Conservation (phyloP, 2,113 vertebrate species). For the Vulpes lagopus region DNA sequence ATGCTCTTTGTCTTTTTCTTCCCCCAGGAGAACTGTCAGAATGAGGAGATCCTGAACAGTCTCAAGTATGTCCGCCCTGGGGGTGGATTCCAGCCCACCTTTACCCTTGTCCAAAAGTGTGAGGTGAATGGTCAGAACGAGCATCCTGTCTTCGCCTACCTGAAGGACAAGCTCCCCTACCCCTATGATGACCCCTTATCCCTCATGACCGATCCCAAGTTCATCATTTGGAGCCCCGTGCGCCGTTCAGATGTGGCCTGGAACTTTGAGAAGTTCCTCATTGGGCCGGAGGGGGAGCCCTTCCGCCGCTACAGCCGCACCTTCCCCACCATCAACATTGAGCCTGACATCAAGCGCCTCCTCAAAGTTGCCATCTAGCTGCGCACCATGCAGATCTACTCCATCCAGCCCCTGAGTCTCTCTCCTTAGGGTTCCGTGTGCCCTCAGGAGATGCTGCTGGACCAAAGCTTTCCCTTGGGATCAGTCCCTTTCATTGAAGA, state of each 20-base stretch:
- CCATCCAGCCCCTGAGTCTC: neutral
- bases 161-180: slow-evolving; percentile 96
- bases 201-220: slow-evolving; percentile 93
- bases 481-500: neutral
- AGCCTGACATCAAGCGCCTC: slow-evolving; percentile 96
- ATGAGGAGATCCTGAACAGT: slow-evolving; percentile 94
- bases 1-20: neutral
- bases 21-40: slow-evolving; percentile 94
- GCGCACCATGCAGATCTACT: neutral
- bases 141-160: slow-evolving; percentile 96
- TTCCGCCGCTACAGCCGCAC: slow-evolving; percentile 97
- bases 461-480: neutral
- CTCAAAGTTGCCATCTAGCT: slow-evolving; percentile 94
- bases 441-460: neutral
- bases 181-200: slow-evolving; percentile 91
- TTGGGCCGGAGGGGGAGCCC: slow-evolving; percentile 96
- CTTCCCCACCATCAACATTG: slow-evolving; percentile 92
- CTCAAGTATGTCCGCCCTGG: slow-evolving; percentile 96
- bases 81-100: slow-evolving; percentile 92
- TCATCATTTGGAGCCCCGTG: slow-evolving; percentile 94
- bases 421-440: neutral
- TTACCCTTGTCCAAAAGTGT: slow-evolving; percentile 95
- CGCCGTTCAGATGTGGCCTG: slow-evolving; percentile 94
- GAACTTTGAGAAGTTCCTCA: slow-evolving; percentile 99
- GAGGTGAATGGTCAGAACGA: slow-evolving; percentile 94